Conservation (phyloP, 2,113 vertebrate genomes). For the Nestor notabilis region DNA sequence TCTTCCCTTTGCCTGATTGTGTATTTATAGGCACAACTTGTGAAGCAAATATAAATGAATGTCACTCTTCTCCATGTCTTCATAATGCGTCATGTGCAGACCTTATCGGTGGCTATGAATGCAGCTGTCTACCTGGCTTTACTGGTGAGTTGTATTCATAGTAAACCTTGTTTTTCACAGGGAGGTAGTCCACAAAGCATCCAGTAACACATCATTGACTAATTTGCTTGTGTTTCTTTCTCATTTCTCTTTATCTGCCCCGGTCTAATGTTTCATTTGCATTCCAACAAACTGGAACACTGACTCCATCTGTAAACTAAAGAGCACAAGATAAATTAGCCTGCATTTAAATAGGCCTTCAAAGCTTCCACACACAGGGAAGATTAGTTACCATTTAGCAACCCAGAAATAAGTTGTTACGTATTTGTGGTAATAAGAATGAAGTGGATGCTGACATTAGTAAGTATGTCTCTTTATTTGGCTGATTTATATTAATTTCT, state of each 20-base stretch:
- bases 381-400: conserved; percentile 14
- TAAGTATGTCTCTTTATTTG: background rate
- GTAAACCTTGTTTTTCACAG: background rate
- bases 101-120: conserved; percentile 71
- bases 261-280: conserved; percentile 41
- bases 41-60: conserved; percentile 82
- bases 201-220: background rate
- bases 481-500: background rate
- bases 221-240: background rate
- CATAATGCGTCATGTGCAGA: conserved; percentile 77
- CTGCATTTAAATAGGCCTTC: background rate
- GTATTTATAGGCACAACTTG: conserved; percentile 67
- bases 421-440: background rate
- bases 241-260: conserved; percentile 25
- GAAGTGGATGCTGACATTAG: conserved; percentile 7
- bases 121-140: conserved; percentile 74
- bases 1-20: background rate
- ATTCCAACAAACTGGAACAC: background rate
- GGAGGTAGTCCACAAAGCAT: background rate
- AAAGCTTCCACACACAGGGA: background rate
- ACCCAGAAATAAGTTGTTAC: background rate
- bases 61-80: conserved; percentile 75
- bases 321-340: conserved; percentile 20
- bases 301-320: conserved; percentile 3
- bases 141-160: conserved; percentile 66